Evolutionary conservation across 2,888 invertebrate species (phyloP), one percentile per base, ranked within the genome.

Genomic region (Petrolisthes manimaculis): DNA sequence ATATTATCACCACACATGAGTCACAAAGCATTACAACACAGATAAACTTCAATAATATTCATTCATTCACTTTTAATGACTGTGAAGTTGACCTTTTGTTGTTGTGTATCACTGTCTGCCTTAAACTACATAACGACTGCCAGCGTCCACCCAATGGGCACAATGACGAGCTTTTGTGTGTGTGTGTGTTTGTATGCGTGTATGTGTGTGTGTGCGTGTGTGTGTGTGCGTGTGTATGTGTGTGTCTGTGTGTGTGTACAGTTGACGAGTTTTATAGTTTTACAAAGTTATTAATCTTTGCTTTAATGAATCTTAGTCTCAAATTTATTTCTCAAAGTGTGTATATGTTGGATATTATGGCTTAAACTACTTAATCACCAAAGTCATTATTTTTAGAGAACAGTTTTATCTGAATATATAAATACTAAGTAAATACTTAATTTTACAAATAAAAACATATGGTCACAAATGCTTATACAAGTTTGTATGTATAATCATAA

Each of bases 301-400:
- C 84, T 88, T 88, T 88, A 84, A 88, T 84, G 75, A 84, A 88
- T 56, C 81, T 82, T 80, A 88, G 88, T 88, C 88, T 88, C 88
- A 88, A 88, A 81, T 84, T 74, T 88, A 74, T 56, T 88, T 81
- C 82, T 81, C 80, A 88, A 88, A 81, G 77, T 84, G 77, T 88
- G 88, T 88, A 88, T 88, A 84, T 88, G 88, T 88, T 88, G 84
- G 84, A 83, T 78, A 53, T 84, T 84, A 74, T 84, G 88, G 88
- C 88, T 84, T 88, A 80, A 84, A 84, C 88, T 88, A 88, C 88
- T 88, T 88, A 88, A 88, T 88, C 84, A 88, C 88, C 88, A 88
- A 88, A 88, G 88, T 88, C 84, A 82, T 82, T 88, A 88, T 84
- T 84, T 84, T 84, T 84, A 71, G 84, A 77, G 61, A 54, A 84